phyloP scores from a whole-genome alignment of 2,888 invertebrate genomes.

The Atherix ibis region DNA sequence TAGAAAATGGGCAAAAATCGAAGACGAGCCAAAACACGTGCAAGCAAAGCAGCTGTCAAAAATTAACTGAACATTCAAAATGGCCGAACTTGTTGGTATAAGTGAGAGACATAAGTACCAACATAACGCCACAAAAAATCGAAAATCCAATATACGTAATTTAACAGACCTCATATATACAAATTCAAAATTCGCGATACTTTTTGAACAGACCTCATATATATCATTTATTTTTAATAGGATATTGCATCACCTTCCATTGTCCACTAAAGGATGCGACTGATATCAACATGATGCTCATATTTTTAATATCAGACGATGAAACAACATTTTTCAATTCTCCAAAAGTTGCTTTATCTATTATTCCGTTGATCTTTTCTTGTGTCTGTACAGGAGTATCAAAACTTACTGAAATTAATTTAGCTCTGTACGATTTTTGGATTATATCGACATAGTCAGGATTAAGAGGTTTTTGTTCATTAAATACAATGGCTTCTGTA shows the following conservation, averaged over 20 bases:
- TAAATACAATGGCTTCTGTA: constrained; percentile 35
- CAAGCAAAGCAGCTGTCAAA: no score
- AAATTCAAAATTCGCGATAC: no score
- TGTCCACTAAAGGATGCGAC: constrained; percentile 56
- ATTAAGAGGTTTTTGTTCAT: constrained; percentile 21
- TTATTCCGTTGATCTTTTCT: constrained; percentile 47
- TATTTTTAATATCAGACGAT: constrained; percentile 33
- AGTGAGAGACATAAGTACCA: no score
- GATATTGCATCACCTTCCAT: constrained; percentile 35
- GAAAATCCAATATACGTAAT: no score
- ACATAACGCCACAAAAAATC: no score
- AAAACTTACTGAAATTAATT: constrained; percentile 41
- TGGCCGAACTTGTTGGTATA: no score
- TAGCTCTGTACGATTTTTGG: constrained; percentile 35
- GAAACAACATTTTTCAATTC: constrained; percentile 49
- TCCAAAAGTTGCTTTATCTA: constrained; percentile 48
- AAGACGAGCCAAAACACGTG: no score
- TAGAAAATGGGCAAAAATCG: no score
- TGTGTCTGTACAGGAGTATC: constrained; percentile 36
- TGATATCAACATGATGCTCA: constrained; percentile 49
- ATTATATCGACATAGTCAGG: constrained; percentile 20
- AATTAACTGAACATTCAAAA: no score
- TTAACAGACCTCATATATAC: no score
- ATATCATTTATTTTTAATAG: no score
- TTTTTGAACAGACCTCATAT: no score